Conservation (phyloP, 2,888 invertebrate species). For the Phalangium opilio region DNA sequence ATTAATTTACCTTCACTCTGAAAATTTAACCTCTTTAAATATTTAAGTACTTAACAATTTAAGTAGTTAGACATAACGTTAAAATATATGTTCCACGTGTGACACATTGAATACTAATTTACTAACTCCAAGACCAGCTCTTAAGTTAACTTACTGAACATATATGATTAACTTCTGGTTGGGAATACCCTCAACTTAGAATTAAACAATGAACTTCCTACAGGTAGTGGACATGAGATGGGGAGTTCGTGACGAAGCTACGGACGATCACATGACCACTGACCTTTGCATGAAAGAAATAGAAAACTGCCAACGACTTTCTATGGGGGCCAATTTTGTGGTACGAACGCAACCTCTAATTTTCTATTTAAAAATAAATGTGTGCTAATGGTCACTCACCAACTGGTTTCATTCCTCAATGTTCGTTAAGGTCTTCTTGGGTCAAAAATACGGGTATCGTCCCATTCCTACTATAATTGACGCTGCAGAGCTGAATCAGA, state of each 20-base stretch:
- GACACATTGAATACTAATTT: no score
- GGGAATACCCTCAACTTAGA: no score
- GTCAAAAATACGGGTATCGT: slow-evolving; percentile 95
- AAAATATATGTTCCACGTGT: no score
- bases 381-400: not conserved
- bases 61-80: no score
- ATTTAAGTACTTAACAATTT: no score
- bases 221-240: slow-evolving; percentile 92
- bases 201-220: no score
- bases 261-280: slow-evolving; percentile 98
- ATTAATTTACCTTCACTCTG: no score
- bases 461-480: slow-evolving; percentile 91
- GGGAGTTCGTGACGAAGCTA: slow-evolving; percentile 96
- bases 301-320: slow-evolving; percentile 87
- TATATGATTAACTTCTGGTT: no score
- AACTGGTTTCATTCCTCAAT: not conserved
- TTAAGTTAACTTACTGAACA: no score
- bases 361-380: not conserved
- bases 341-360: slow-evolving; percentile 35
- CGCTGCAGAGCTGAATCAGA: slow-evolving; percentile 71
- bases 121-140: no score
- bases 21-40: no score
- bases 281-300: slow-evolving; percentile 97
- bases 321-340: slow-evolving; percentile 96
- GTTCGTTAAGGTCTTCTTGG: slow-evolving; percentile 65